Base-by-base conservation (phyloP, 2,888 invertebrate genomes). In the Lordiphosa fenestrarum region DNA sequence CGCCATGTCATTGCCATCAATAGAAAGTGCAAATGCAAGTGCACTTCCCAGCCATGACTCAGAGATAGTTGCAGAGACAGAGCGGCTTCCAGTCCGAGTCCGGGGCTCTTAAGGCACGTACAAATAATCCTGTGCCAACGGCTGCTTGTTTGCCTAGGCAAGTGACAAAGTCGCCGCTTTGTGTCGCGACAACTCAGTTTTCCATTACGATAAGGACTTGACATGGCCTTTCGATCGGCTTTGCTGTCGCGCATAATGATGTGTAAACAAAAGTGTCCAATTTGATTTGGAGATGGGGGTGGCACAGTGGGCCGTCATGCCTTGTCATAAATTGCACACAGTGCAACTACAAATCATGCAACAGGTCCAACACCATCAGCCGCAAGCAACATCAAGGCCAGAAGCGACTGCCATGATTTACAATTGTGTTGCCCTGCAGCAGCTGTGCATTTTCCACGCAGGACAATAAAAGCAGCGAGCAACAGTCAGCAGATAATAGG, bases 381-480 rank as follows among this genome's bases (percentile, higher is more conserved):
- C 60, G 23, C 53, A 49, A 25, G 10, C 40, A 19, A 23, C 48
- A 21, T 23, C 48, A 51, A 56, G 40, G 75, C 33, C 74, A 63
- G 47, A 50, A 53, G 60, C 48, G 53, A 60, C 47, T 12, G 10
- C 47, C 47, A 53, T 47, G 52, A 53, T 53, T 40, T 53, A 47
- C 47, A 35, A 40, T 38, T 4, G 19, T 35, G 33, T 13, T 35
- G 35, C 47, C 23, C 40, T 37, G 50, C 53, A 69, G 67, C 84
- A 84, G 78, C 78, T 80, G 80, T 67, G 64, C 51, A 55, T 59
- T 73, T 80, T 77, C 82, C 80, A 71, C 70, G 67, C 66, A 55
- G 53, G 57, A 66, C 77, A 66, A 78, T 78, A 76, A 80, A 80
- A 54, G 51, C 60, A 41, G 53, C 52, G 61, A 39, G 58, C 59